phyloP scores from a whole-genome alignment of 2,113 vertebrate species.

The Columbina picui region DNA sequence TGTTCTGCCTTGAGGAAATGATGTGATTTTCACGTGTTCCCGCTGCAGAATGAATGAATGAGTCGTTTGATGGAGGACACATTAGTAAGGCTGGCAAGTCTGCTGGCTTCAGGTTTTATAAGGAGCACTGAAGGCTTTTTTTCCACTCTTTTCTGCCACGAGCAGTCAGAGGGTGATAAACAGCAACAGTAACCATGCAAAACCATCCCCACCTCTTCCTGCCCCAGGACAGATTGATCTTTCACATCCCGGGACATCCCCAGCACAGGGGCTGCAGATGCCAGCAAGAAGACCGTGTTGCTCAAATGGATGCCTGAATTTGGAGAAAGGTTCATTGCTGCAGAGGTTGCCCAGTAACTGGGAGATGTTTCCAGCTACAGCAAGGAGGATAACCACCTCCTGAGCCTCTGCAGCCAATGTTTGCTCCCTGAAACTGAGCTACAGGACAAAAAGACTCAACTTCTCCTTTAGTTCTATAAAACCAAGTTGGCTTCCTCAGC shows the following conservation, averaged over 20 bases:
- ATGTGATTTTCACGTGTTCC: neutral
- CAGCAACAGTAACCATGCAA: slow-evolving; percentile 58
- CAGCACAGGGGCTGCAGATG: neutral
- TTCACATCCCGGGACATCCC: neutral
- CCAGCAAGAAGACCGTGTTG: no score
- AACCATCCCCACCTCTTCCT: slow-evolving; percentile 33
- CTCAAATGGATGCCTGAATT: neutral
- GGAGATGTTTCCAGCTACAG: neutral
- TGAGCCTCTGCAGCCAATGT: neutral
- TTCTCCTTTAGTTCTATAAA: neutral
- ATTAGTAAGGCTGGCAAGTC: slow-evolving; percentile 25
- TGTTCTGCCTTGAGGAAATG: neutral
- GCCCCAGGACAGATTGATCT: slow-evolving; percentile 17
- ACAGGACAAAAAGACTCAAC: neutral
- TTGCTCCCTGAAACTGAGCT: neutral
- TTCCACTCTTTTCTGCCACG: slow-evolving; percentile 53
- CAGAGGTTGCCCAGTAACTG: neutral
- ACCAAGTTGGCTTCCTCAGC: neutral
- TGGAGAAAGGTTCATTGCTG: neutral
- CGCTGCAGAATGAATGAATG: neutral
- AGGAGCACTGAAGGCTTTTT: slow-evolving; percentile 53
- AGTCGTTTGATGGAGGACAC: slow-evolving; percentile 8
- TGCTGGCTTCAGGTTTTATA: neutral
- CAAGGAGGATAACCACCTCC: neutral
- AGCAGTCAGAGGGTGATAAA: slow-evolving; percentile 49